These are phyloP conservation scores for Polydrusus tereticollis DNA, from an alignment of 2,888 invertebrate species.

Conservation along the genomic window DNA sequence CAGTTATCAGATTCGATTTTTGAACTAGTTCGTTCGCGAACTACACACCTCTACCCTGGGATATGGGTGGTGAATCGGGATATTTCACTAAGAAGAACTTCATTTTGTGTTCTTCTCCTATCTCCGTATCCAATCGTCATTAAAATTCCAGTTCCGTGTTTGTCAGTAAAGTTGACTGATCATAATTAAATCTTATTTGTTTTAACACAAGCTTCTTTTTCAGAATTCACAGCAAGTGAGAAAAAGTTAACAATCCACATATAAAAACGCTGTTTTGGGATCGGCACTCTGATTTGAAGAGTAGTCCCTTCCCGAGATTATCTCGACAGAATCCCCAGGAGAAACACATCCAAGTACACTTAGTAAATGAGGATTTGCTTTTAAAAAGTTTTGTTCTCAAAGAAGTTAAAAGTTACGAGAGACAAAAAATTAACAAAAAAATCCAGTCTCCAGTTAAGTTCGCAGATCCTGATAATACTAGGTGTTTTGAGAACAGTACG, in stretches of 20 bases:
- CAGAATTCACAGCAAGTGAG: background rate
- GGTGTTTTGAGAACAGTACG: no score
- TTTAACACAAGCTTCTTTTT: background rate
- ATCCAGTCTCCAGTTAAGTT: no score
- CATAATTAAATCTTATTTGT: background rate
- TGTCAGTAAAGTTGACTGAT: no score
- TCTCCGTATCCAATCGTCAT: no score
- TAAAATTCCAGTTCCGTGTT: no score
- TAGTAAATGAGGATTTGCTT: background rate
- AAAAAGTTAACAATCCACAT: background rate
- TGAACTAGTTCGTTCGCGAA: no score
- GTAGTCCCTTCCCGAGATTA: background rate
- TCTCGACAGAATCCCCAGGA: background rate
- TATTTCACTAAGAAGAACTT: no score
- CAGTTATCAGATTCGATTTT: no score
- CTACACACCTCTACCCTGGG: no score
- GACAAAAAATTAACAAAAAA: background rate
- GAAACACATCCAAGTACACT: background rate
- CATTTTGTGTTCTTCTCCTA: no score
- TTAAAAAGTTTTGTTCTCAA: background rate
- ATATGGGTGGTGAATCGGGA: no score
- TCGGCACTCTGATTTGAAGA: background rate
- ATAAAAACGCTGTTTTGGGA: background rate
- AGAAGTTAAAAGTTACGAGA: background rate
- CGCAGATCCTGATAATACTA: no score